Evolutionary conservation across 2,888 invertebrate species (phyloP).

Genomic region (Trissolcus japonicus): DNA sequence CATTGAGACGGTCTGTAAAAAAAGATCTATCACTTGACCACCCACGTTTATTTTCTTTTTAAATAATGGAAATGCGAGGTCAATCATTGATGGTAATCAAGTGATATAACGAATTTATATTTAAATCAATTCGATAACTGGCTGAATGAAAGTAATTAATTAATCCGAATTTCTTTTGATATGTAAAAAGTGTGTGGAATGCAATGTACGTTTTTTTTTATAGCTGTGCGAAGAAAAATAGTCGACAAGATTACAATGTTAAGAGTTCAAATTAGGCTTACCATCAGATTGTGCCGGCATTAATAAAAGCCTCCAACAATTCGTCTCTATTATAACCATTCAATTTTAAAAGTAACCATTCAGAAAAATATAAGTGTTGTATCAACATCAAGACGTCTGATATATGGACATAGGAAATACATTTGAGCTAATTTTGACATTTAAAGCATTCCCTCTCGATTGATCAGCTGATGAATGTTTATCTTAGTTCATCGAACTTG

Average conservation of each 20-base stretch:
- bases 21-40: constrained; percentile 30
- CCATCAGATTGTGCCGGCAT: constrained; percentile 9
- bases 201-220: background rate
- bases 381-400: constrained; percentile 28
- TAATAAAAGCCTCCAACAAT: constrained; percentile 16
- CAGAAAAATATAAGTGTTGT: constrained; percentile 36
- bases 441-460: constrained; percentile 6
- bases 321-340: constrained; percentile 27
- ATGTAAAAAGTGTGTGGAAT: background rate
- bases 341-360: constrained; percentile 20
- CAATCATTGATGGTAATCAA: constrained; percentile 15
- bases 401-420: constrained; percentile 14
- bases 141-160: background rate
- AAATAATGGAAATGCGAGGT: constrained; percentile 6
- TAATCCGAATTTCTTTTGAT: too few species aligned
- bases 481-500: constrained; percentile 2
- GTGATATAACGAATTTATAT: constrained; percentile 16
- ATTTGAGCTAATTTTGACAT: constrained; percentile 35
- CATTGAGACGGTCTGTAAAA: constrained; percentile 17
- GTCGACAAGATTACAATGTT: background rate
- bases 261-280: constrained; percentile 9
- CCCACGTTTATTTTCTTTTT: constrained; percentile 41
- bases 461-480: constrained; percentile 14
- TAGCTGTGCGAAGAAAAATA: background rate
- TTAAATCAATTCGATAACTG: background rate